A percentile compares a stretch with the other conserved stretches of the same genome.
Evolutionary conservation across 2,888 invertebrate genomes (phyloP).

Genomic region (Mythimna loreyi): DNA sequence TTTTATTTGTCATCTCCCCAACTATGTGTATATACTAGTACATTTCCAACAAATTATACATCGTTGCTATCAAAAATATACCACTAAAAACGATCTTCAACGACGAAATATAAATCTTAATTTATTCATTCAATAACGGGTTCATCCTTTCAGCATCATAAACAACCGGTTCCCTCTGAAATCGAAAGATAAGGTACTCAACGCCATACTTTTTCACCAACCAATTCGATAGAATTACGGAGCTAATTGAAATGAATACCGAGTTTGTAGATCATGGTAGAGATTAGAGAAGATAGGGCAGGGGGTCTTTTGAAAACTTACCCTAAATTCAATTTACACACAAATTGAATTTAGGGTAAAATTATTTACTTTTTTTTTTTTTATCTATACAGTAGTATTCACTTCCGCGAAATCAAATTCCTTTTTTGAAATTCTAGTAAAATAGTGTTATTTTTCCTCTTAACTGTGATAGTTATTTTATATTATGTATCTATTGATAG

Average conservation of each 20-base stretch:
- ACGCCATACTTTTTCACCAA: constrained; percentile 33
- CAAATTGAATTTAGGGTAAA: not conserved
- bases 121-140: constrained; percentile 1
- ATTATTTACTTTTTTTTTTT: too few relatives aligned
- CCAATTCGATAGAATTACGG: constrained; percentile 33
- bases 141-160: constrained; percentile 19
- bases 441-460: too few relatives aligned
- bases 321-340: too few relatives aligned
- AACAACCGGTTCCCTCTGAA: constrained; percentile 39
- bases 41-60: not conserved
- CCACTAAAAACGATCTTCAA: not conserved
- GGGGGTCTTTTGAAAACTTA: not conserved
- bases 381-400: too few relatives aligned
- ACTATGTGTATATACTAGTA: too few relatives aligned
- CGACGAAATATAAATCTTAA: not conserved
- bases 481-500: too few relatives aligned
- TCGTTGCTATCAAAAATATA: not conserved
- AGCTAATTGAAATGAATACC: constrained; percentile 52
- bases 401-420: too few relatives aligned
- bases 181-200: constrained; percentile 38
- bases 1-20: too few relatives aligned
- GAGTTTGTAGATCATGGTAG: constrained; percentile 15
- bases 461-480: too few relatives aligned
- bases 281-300: constrained; percentile 1
- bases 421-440: too few relatives aligned